Evolutionary conservation across 2,888 invertebrate genomes (phyloP).

Genomic region (Saturnia japonica): DNA sequence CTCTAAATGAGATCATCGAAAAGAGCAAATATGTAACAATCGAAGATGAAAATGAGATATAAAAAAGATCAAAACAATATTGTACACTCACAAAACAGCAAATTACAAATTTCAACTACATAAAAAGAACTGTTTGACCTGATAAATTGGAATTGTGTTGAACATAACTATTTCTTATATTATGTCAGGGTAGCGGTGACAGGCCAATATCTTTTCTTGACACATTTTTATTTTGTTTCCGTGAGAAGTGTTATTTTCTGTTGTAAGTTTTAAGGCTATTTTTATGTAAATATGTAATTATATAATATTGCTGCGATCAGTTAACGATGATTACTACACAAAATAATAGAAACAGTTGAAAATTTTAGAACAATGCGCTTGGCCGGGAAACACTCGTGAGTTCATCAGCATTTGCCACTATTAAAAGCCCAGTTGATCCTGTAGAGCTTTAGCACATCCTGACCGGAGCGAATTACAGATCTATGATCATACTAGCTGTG

Average conservation of each 20-base stretch:
- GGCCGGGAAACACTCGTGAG: background rate
- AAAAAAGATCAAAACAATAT: background rate
- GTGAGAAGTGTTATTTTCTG: background rate
- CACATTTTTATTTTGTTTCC: background rate
- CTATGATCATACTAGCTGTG: too few species aligned
- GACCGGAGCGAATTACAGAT: too few species aligned
- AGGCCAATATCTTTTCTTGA: constrained; percentile 4
- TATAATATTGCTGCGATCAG: background rate
- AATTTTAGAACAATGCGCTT: background rate
- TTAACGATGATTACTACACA: background rate
- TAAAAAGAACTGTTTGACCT: background rate
- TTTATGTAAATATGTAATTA: background rate
- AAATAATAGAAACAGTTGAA: background rate
- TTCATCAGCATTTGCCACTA: background rate
- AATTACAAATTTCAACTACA: background rate
- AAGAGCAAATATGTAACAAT: too few species aligned
- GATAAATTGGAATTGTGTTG: background rate
- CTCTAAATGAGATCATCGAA: too few species aligned
- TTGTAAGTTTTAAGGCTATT: background rate
- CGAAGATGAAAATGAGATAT: background rate
- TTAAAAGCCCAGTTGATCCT: background rate
- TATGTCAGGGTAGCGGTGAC: background rate
- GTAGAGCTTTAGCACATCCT: background rate
- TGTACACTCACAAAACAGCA: background rate
- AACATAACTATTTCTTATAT: background rate